These are phyloP conservation scores for Arothron firmamentum DNA, from an alignment of 2,113 vertebrate species.

Conservation along the genomic window DNA sequence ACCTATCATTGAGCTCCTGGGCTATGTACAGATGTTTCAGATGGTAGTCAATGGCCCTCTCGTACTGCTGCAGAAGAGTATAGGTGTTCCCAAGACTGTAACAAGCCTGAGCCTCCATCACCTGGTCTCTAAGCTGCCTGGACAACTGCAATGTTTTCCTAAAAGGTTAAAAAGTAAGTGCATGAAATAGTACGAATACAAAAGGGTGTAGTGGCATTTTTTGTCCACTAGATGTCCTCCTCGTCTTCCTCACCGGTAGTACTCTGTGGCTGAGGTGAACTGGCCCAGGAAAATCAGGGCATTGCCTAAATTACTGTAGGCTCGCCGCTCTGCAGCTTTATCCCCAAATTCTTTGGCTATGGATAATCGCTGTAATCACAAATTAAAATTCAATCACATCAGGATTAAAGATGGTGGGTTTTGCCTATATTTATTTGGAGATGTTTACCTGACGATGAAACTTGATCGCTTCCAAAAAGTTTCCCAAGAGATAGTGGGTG, in stretches of 20 bases:
- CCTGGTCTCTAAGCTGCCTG: constrained; percentile 90
- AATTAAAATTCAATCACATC: constrained; percentile 1
- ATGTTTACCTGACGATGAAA: constrained; percentile 92
- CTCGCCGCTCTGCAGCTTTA: constrained; percentile 89
- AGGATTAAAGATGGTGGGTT: too few relatives aligned
- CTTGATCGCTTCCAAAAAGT: constrained; percentile 87
- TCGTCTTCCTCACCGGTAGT: constrained; percentile 84
- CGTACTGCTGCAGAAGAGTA: constrained; percentile 89
- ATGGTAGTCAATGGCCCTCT: constrained; percentile 88
- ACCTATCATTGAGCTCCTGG: constrained; percentile 93
- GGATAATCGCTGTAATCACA: constrained; percentile 83
- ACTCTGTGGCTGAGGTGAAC: constrained; percentile 88
- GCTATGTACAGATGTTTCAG: constrained; percentile 93
- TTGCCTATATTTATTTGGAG: neutral
- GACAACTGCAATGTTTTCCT: constrained; percentile 95
- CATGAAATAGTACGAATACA: neutral
- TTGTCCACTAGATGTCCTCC: constrained; percentile 58
- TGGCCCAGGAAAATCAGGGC: constrained; percentile 92
- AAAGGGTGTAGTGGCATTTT: constrained; percentile 4
- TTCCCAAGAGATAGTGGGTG: constrained; percentile 92
- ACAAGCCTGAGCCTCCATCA: constrained; percentile 95
- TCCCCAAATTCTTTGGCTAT: constrained; percentile 98
- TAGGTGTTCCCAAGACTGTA: constrained; percentile 97
- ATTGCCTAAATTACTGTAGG: constrained; percentile 96
- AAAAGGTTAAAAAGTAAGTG: neutral